Conservation (phyloP, 2,888 invertebrate genomes). For the Trypoxylon attenuatum region DNA sequence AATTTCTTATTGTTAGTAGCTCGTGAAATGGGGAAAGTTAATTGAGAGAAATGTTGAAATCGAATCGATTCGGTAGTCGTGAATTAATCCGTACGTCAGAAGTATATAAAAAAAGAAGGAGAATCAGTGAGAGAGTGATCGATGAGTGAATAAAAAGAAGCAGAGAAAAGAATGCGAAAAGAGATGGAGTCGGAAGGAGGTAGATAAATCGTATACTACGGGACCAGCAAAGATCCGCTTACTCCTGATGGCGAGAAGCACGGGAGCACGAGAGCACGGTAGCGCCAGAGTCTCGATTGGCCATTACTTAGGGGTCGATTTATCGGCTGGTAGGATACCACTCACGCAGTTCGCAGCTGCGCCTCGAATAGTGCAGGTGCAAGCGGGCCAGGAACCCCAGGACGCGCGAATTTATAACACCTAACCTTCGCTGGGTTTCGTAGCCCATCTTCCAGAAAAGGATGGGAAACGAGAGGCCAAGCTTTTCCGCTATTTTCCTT, state of each 20-base stretch:
- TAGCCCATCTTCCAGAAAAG: not conserved
- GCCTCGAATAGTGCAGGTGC: constrained; percentile 46
- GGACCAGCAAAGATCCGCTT: constrained; percentile 26
- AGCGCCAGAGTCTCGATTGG: constrained; percentile 41
- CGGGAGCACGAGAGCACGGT: too few relatives aligned
- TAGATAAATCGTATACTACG: too few relatives aligned
- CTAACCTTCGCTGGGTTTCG: too few relatives aligned
- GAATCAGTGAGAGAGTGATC: too few relatives aligned
- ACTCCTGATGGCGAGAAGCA: constrained; percentile 33
- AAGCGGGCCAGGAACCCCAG: constrained; percentile 25
- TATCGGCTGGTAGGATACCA: constrained; percentile 39
- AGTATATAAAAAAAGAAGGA: too few relatives aligned
- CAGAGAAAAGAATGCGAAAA: not conserved
- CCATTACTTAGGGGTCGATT: constrained; percentile 57
- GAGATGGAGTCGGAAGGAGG: constrained; percentile 7
- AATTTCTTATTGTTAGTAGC: too few relatives aligned
- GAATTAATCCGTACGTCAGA: too few relatives aligned
- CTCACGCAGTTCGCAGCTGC: constrained; percentile 33
- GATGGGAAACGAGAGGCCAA: constrained; percentile 17
- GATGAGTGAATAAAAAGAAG: too few relatives aligned
- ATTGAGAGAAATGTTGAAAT: too few relatives aligned
- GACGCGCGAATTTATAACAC: constrained; percentile 52
- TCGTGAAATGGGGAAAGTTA: too few relatives aligned
- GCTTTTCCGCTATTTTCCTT: constrained; percentile 25
- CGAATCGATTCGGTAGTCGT: too few relatives aligned